A percentile compares a stretch with the other conserved stretches of the same genome.
phyloP scores from a whole-genome alignment of 1,140 invertebrate genomes.

The Fopius arisanus region DNA sequence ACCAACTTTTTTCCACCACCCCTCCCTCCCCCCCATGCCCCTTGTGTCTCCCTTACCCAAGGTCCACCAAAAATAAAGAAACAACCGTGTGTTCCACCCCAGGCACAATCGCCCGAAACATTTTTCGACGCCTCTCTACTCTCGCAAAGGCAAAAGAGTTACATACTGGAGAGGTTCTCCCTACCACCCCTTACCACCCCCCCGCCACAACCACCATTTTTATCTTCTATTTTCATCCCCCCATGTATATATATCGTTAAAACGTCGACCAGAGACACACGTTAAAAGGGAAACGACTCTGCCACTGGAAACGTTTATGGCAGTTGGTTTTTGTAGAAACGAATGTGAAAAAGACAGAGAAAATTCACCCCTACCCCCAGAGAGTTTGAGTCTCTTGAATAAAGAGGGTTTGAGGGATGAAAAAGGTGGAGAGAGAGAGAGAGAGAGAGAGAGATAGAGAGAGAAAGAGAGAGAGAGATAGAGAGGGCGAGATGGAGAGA shows the following conservation, averaged over 20 bases:
- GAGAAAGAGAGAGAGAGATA: not conserved
- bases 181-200: no score
- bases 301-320: conserved; percentile 11
- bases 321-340: conserved; percentile 1
- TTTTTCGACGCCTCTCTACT: conserved; percentile 52
- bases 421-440: conserved; percentile 13
- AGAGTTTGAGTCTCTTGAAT: not conserved
- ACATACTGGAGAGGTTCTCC: conserved; percentile 35
- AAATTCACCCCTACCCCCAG: not conserved
- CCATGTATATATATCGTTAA: conserved; percentile 19
- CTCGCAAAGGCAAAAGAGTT: conserved; percentile 41
- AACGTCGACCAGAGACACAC: conserved; percentile 33
- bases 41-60: not conserved
- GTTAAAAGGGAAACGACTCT: conserved; percentile 23
- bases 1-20: conserved; percentile 35
- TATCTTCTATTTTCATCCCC: conserved; percentile 1
- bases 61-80: conserved; percentile 58
- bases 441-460: not conserved
- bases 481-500: conserved; percentile 17
- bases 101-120: conserved; percentile 60
- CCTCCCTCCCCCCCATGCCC: not conserved
- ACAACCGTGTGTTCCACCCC: conserved; percentile 49
- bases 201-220: not conserved
- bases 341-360: conserved; percentile 1
- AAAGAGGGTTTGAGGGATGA: conserved; percentile 18